Conservation (phyloP, 1,140 invertebrate species). For the Lysiphlebus fabarum region DNA sequence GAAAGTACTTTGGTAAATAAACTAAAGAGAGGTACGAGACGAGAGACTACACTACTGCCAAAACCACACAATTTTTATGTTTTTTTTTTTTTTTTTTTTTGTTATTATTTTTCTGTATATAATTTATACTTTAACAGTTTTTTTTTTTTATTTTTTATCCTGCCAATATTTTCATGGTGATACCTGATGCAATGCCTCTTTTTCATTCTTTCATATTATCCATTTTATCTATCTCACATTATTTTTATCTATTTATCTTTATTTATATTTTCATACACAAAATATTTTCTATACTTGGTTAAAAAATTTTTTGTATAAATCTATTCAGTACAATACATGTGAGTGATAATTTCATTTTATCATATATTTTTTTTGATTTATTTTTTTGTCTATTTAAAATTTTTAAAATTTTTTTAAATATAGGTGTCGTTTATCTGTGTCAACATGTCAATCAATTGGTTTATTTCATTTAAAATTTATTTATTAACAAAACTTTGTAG, state of each 20-base stretch:
- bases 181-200: too few species aligned
- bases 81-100: too few species aligned
- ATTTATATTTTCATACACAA: neutral
- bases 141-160: constrained; percentile 12
- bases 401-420: neutral
- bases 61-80: constrained; percentile 19
- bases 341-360: constrained; percentile 24
- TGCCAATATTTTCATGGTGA: constrained; percentile 18
- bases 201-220: too few species aligned
- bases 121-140: constrained; percentile 6
- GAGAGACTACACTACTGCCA: constrained; percentile 6
- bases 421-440: constrained; percentile 26
- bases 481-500: constrained; percentile 19
- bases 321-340: constrained; percentile 16
- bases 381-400: constrained; percentile 2
- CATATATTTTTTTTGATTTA: constrained; percentile 6
- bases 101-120: constrained; percentile 1
- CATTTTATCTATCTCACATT: neutral
- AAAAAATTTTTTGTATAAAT: constrained; percentile 22
- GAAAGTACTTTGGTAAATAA: constrained; percentile 23
- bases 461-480: constrained; percentile 17
- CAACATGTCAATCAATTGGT: constrained; percentile 23
- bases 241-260: constrained; percentile 1
- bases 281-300: neutral
- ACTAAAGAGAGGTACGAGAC: constrained; percentile 18